Conservation (phyloP, 30 jellyfish, hydroid and myxozoan species). For the Hydra vulgaris region DNA sequence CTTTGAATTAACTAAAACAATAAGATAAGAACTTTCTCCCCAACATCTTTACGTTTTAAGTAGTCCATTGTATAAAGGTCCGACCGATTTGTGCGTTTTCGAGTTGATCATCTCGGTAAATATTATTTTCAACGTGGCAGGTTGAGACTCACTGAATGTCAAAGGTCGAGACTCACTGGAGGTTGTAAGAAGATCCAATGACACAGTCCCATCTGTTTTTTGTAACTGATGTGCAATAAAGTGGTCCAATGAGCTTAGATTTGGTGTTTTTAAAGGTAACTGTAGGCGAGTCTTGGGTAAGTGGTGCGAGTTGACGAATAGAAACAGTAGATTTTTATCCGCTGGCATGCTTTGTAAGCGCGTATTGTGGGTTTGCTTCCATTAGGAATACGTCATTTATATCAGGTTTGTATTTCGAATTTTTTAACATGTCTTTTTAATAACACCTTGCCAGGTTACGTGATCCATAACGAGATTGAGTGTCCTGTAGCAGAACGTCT, state of each 20-base stretch:
- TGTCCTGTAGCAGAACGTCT: slow-evolving; percentile 12
- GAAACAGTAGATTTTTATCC: background rate
- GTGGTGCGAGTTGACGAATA: background rate
- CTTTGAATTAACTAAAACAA: no score
- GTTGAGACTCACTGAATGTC: background rate
- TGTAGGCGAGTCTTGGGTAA: background rate
- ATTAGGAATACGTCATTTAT: background rate
- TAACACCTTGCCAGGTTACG: background rate
- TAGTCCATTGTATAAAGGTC: no score
- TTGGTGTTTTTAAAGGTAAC: background rate
- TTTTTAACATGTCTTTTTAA: background rate
- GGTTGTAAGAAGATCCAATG: background rate
- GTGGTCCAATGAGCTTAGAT: background rate
- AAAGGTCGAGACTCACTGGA: no score
- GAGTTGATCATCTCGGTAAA: background rate
- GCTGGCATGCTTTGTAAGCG: background rate
- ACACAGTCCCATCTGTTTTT: background rate
- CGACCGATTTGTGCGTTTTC: background rate
- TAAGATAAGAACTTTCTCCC: no score
- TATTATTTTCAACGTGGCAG: background rate
- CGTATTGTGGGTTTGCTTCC: slow-evolving; percentile 1
- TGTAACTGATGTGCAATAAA: background rate
- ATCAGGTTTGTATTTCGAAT: background rate
- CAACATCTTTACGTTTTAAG: no score
- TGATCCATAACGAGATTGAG: background rate